These are phyloP conservation scores for Cosmorhoe ocellata DNA, from an alignment of 2,888 invertebrate genomes.

Conservation along the genomic window DNA sequence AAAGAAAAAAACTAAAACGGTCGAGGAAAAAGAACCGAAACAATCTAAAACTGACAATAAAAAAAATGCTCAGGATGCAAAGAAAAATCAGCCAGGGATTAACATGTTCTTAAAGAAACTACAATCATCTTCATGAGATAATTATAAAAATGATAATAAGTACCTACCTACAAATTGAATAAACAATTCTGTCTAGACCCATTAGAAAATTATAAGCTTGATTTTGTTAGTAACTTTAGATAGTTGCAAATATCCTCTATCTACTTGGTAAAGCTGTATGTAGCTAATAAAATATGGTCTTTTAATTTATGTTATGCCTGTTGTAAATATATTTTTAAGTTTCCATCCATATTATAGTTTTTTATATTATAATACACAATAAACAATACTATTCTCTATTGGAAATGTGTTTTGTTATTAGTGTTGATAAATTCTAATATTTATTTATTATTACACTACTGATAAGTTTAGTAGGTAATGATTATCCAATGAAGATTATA, in stretches of 20 bases:
- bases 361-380: constrained; percentile 15
- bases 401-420: too few relatives aligned
- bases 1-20: constrained; percentile 61
- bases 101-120: constrained; percentile 71
- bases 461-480: too few relatives aligned
- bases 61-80: constrained; percentile 55
- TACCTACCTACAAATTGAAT: background rate
- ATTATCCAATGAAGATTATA: too few relatives aligned
- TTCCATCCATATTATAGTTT: constrained; percentile 8
- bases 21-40: constrained; percentile 59
- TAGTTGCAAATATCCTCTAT: too few relatives aligned
- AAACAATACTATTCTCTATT: constrained; percentile 2
- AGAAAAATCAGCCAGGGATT: constrained; percentile 72
- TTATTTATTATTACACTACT: too few relatives aligned
- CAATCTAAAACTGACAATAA: constrained; percentile 55
- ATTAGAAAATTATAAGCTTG: too few relatives aligned
- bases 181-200: too few relatives aligned
- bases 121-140: constrained; percentile 32
- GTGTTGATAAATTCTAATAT: too few relatives aligned
- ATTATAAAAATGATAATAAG: background rate
- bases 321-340: constrained; percentile 26
- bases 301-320: background rate
- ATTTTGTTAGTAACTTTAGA: too few relatives aligned
- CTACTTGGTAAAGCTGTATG: too few relatives aligned
- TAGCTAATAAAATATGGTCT: too few relatives aligned